Base-by-base conservation (phyloP, 1,140 invertebrate species). In the Tyrophagus putrescentiae region DNA sequence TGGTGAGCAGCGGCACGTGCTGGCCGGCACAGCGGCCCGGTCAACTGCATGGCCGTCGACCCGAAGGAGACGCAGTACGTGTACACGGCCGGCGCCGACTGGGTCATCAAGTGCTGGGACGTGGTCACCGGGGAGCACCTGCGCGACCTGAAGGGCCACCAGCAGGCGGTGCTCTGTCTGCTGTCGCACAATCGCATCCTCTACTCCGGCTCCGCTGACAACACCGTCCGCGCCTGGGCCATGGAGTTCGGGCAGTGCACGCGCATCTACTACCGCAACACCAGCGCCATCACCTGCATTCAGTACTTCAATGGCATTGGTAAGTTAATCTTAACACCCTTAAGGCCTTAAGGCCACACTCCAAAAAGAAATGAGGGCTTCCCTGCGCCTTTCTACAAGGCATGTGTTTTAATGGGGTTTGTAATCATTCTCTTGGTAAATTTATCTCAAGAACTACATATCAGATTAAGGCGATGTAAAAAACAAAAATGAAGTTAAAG, bases 211-310 rank as follows among this genome's bases (percentile, higher is more conserved):
- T 76, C 75, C 65, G 70, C 71, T 0, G 77, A 79, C 64, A 71
- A 72, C 59, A 77, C 76, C 1, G 76, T 71, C 25, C 65, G 75
- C 58, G 75, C 76, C 25, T 79, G 77, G 77, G 76, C 79, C 1
- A 71, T 74, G 25, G 77, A 79, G 44, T 77, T 76, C 66, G 77
- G 76, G 3, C 76, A 79, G 65, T 77, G 74, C 57, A 78, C 76
- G 0, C 66, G 76, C 59, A 65, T 74, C 0, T 78, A 75, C 67
- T 71, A 71, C 65, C 75, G 73, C 2, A 75, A 76, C 63, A 69
- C 72, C 53, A 72, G 74, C 61, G 75, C 75, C 9, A 72, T 79
- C 31, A 72, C 71, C 25, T 71, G 70, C 28, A 68, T 79, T 33
- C 72, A 72, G 41, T 70, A 76, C 64, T 63, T 71, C 45, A 71